Evolutionary conservation across 1,140 invertebrate genomes (phyloP), one percentile per base, ranked within the genome.

Genomic region (Dysdera silvatica): DNA sequence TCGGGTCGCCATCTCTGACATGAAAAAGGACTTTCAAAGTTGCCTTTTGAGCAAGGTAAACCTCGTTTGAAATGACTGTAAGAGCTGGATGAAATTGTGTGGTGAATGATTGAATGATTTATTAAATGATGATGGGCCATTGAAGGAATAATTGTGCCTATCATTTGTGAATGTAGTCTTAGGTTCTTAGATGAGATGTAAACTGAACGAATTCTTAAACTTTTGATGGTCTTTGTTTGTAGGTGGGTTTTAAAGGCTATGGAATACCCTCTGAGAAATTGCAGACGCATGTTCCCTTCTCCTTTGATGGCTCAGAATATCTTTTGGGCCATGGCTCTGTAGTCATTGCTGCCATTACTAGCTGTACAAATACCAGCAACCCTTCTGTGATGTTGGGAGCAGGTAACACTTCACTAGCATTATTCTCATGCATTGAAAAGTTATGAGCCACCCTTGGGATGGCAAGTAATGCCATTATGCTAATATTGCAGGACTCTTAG

Each of bases 311-410:
- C 2, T 80, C 85, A 64, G 85, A 91, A 68, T 95, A 95, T 73
- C 82, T 76, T n/a, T 78, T 98, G 23, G 82, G 74, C 2, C 95
- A 98, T 76, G 95, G 95, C 6, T 93, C 90, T 1, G 93, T 98
- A 10, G 88, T 99, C 18, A 97, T 98, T 69, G 92, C 94, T 0
- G 94, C 95, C 23, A 98, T 99, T 67, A 99, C 95, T 1, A 92
- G 88, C 43, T 98, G 95, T 78, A 99, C 95, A 16, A 99, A 99
- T 75, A 98, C 95, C 2, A 92, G 88, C 64, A 99, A 99, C 76
- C 95, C 96, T 0, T 93, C 89, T 67, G 94, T 98, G 5, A 98
- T 98, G 94, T 80, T 98, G 20, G 94, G 91, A 32, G 92, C 90
- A 75, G 86, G 86, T 87, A 76, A 26, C 5, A 53, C n/a, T 1